Conservation (phyloP, 2,888 invertebrate genomes). For the Homarus gammarus region DNA sequence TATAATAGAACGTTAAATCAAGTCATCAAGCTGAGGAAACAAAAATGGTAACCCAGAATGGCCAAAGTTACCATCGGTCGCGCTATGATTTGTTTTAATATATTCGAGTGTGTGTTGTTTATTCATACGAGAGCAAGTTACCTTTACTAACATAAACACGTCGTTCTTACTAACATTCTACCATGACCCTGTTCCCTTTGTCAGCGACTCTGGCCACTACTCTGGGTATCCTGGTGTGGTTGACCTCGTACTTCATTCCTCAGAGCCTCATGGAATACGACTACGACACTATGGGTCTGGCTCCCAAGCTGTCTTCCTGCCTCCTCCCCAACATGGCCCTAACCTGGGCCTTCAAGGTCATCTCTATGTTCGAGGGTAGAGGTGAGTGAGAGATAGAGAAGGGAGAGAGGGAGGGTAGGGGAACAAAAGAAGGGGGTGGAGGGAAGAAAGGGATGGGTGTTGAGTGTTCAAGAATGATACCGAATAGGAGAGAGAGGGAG, state of each 20-base stretch:
- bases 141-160: too few relatives aligned
- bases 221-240: constrained; percentile 78
- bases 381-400: constrained; percentile 26
- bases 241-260: constrained; percentile 77
- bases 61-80: too few relatives aligned
- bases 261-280: constrained; percentile 75
- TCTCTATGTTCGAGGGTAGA: constrained; percentile 77
- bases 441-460: neutral
- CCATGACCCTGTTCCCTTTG: too few relatives aligned
- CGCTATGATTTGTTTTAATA: neutral
- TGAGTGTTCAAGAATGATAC: too few relatives aligned
- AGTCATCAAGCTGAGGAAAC: neutral
- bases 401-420: neutral
- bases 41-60: too few relatives aligned
- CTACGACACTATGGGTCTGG: constrained; percentile 51
- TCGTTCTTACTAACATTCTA: too few relatives aligned
- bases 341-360: constrained; percentile 75
- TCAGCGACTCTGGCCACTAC: constrained; percentile 78
- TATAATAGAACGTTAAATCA: neutral
- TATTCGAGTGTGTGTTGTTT: neutral
- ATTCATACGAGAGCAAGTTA: neutral
- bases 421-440: neutral
- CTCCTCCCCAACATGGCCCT: constrained; percentile 74
- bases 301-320: constrained; percentile 66
- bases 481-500: too few relatives aligned